Base-by-base conservation (phyloP, 2,113 vertebrate species). In the Dryoscopus gambensis region DNA sequence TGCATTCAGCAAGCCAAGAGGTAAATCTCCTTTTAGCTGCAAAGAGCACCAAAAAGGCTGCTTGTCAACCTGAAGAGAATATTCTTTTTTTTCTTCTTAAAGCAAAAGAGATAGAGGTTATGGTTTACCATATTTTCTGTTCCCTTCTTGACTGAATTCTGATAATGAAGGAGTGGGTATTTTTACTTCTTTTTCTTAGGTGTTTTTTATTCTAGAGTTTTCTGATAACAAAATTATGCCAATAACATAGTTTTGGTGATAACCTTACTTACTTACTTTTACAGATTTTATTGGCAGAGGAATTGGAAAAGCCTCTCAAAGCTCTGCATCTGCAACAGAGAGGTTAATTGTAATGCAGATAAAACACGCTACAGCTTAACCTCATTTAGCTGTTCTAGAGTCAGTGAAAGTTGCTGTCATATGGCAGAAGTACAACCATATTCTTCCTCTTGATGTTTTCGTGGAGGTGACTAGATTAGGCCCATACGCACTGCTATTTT, bases 1-100 rank as follows among this genome's bases (percentile, higher is more conserved):
- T 80, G 59, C 47, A 77, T 93, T 80, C 83, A 77, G 56, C 56
- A 77, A 80, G 75, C 46, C 40, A 55, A 33, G 52, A 89, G 33
- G 64, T 90, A 92, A 90, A 96, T 74, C 76, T 89, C 35, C 52
- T 86, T 94, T 93, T 90, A 95, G 68, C 79, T 81, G 71, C 46
- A 84, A 93, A 84, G 25, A 93, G 15, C 50, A 63, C 42, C 21
- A 69, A 74, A 93, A 95, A 92, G n/a, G 6, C 23, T 80, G 22
- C n/a, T 80, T 76, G 50, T 86, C 93, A 90, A 69, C 67, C 31
- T 83, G 37, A 10, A 59, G 39, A 50, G 33, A 93, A 25, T 79
- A 44, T n/a, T 63, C 13, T 4, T 42, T 44, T 15, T n/a, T 44
- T 71, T 37, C 46, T 35, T 67, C 50, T 64, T 16, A 11, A 16